A percentile compares a stretch with the other conserved stretches of the same genome.
Evolutionary conservation across 2,888 invertebrate genomes (phyloP).

Genomic region (Sarcophaga carnaria): DNA sequence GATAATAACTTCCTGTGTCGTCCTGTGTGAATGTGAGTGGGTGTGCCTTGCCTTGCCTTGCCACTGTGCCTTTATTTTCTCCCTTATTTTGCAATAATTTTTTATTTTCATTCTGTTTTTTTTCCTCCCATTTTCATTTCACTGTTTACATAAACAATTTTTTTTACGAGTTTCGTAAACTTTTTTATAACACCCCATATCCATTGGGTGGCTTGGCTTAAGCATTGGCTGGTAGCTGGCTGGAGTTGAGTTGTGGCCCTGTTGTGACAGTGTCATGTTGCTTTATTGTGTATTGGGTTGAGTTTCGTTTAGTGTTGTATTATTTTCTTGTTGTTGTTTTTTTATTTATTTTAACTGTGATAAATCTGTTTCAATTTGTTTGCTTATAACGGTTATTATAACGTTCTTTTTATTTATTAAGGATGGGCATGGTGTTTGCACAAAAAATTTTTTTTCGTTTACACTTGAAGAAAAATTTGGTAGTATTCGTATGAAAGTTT

Average conservation of each 20-base stretch:
- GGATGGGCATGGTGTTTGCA: slow-evolving; percentile 15
- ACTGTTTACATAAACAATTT: slow-evolving; percentile 63
- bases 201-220: not conserved
- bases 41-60: not conserved
- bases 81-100: slow-evolving; percentile 28
- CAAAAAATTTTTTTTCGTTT: not conserved
- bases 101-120: not conserved
- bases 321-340: slow-evolving; percentile 18
- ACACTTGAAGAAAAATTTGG: slow-evolving; percentile 24
- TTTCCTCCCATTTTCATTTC: slow-evolving; percentile 28
- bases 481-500: too few relatives aligned
- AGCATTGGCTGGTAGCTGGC: not conserved
- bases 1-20: slow-evolving; percentile 46
- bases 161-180: slow-evolving; percentile 75
- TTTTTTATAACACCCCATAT: slow-evolving; percentile 79
- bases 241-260: not conserved
- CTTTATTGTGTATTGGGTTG: slow-evolving; percentile 29
- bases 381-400: slow-evolving; percentile 58
- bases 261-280: slow-evolving; percentile 5
- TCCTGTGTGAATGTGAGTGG: not conserved
- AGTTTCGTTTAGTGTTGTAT: not conserved
- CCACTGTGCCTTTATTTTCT: not conserved
- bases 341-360: slow-evolving; percentile 71
- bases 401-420: slow-evolving; percentile 19
- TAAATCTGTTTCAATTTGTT: slow-evolving; percentile 79